These are phyloP conservation scores for Simalia tracyae DNA, from an alignment of 2,797 vertebrate genomes.

Conservation along the genomic window DNA sequence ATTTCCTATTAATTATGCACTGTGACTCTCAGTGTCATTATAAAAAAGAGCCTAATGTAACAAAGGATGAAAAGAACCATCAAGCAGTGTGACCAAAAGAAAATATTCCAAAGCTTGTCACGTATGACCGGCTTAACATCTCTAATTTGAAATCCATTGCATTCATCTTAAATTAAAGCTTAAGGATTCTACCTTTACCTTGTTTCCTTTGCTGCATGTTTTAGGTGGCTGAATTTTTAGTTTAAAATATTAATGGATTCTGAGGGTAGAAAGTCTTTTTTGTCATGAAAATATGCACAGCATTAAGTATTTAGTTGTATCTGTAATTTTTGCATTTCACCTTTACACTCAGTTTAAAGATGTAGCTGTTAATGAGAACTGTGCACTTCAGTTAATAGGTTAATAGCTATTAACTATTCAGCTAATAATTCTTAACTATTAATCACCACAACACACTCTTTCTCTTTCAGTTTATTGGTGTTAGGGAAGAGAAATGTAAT, in stretches of 20 bases:
- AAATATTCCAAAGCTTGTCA: constrained; percentile 96
- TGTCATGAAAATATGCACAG: constrained; percentile 80
- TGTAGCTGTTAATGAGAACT: constrained; percentile 78
- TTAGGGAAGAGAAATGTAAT: constrained; percentile 72
- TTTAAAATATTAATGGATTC: constrained; percentile 84
- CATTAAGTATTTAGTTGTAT: constrained; percentile 81
- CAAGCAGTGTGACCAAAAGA: constrained; percentile 89
- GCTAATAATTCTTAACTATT: constrained; percentile 83
- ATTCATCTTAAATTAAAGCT: constrained; percentile 92
- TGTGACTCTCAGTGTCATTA: constrained; percentile 99
- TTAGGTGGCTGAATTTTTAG: constrained; percentile 87
- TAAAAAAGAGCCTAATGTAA: constrained; percentile 98
- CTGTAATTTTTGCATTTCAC: constrained; percentile 82
- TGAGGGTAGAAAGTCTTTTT: constrained; percentile 77
- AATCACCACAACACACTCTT: constrained; percentile 71
- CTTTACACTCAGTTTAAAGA: constrained; percentile 79
- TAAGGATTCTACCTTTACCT: constrained; percentile 90
- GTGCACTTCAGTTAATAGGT: constrained; percentile 82
- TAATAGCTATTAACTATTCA: constrained; percentile 82
- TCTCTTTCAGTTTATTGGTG: constrained; percentile 74
- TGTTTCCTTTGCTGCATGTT: constrained; percentile 80
- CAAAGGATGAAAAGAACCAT: constrained; percentile 99
- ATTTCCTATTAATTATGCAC: constrained; percentile 99
- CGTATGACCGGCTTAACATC: constrained; percentile 90
- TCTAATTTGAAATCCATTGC: constrained; percentile 91